Evolutionary conservation across 2,113 vertebrate genomes (phyloP).

Genomic region (Paramisgurnus dabryanus): DNA sequence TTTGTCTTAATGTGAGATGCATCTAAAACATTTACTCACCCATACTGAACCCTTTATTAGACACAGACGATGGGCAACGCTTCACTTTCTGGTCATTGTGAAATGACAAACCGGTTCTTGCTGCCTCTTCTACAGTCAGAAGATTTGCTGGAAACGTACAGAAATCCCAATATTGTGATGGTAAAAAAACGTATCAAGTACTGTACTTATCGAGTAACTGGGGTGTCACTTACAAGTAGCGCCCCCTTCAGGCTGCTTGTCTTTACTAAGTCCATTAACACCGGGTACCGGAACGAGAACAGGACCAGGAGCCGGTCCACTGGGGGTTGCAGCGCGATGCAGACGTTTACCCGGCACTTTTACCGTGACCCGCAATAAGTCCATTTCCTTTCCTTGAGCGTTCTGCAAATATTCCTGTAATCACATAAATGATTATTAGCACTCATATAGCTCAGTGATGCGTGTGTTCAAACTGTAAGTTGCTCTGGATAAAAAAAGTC

Average conservation of each 20-base stretch:
- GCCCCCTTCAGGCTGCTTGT: slow-evolving; percentile 69
- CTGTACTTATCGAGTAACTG: not conserved
- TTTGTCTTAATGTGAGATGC: not conserved
- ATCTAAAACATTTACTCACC: slow-evolving; percentile 66
- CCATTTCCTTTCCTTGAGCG: slow-evolving; percentile 92
- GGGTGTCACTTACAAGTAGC: slow-evolving; percentile 61
- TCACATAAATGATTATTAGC: not conserved
- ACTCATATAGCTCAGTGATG: no score
- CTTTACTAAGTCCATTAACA: slow-evolving; percentile 87
- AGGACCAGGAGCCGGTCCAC: slow-evolving; percentile 76
- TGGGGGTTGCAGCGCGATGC: slow-evolving; percentile 85
- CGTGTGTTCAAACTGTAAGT: no score
- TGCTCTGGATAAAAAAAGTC: no score
- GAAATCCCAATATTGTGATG: slow-evolving; percentile 3
- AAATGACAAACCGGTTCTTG: slow-evolving; percentile 64
- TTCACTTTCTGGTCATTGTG: slow-evolving; percentile 79
- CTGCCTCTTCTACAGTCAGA: slow-evolving; percentile 79
- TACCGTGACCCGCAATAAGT: slow-evolving; percentile 90
- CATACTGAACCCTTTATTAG: slow-evolving; percentile 75
- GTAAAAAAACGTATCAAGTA: not conserved
- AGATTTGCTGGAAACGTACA: slow-evolving; percentile 72
- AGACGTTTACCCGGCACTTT: slow-evolving; percentile 96
- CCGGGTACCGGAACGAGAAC: slow-evolving; percentile 67
- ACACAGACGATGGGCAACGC: slow-evolving; percentile 78
- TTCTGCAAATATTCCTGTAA: slow-evolving; percentile 88